phyloP scores from a whole-genome alignment of 2,888 invertebrate genomes.

The Achlya flavicornis region DNA sequence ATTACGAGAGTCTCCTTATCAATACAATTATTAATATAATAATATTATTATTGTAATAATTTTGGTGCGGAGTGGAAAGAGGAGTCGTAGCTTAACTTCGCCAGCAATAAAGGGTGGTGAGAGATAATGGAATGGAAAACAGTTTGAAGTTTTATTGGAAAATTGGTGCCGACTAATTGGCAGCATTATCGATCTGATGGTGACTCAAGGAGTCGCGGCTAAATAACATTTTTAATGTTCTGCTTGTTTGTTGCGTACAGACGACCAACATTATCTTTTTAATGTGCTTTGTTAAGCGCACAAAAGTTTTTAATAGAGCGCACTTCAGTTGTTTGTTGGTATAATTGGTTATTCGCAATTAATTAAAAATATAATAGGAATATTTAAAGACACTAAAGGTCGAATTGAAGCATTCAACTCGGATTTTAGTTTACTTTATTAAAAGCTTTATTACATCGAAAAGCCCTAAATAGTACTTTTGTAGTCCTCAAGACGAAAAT shows the following conservation, averaged over 20 bases:
- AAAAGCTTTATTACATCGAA: neutral
- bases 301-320: slow-evolving; percentile 42
- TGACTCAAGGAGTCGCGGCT: slow-evolving; percentile 57
- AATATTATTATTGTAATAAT: slow-evolving; percentile 84
- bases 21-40: slow-evolving; percentile 85
- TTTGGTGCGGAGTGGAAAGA: slow-evolving; percentile 75
- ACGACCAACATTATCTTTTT: slow-evolving; percentile 16
- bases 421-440: neutral
- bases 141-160: slow-evolving; percentile 84
- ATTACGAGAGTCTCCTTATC: slow-evolving; percentile 84
- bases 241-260: slow-evolving; percentile 39
- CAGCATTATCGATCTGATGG: slow-evolving; percentile 78
- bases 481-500: neutral
- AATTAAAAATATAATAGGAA: neutral
- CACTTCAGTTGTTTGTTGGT: slow-evolving; percentile 24
- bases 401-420: neutral
- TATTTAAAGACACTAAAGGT: neutral
- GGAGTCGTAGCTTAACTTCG: slow-evolving; percentile 81
- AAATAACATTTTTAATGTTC: slow-evolving; percentile 61
- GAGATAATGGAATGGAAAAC: slow-evolving; percentile 84
- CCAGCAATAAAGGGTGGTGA: slow-evolving; percentile 81
- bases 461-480: neutral
- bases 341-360: neutral
- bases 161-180: slow-evolving; percentile 83
- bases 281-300: slow-evolving; percentile 41